Evolutionary conservation across 2,888 invertebrate species (phyloP).

Genomic region (Phaedon cochleariae): DNA sequence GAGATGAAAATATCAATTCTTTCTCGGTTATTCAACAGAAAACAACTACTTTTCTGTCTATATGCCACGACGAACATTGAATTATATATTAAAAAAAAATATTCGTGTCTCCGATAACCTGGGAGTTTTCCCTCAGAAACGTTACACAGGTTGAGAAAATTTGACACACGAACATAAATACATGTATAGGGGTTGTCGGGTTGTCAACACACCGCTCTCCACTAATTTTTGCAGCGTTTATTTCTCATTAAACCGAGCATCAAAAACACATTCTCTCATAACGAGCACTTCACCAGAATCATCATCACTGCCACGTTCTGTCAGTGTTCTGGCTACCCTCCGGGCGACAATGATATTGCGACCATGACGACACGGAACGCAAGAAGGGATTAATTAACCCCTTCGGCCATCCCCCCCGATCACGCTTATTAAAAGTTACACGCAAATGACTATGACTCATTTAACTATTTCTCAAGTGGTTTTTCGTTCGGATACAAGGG

Average conservation of each 20-base stretch:
- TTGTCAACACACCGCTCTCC: background rate
- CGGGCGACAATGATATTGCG: conserved; percentile 57
- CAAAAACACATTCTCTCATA: background rate
- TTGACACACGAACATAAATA: too few relatives aligned
- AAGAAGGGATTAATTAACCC: conserved; percentile 62
- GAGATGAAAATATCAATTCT: too few relatives aligned
- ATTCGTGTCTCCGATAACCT: too few relatives aligned
- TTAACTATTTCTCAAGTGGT: conserved; percentile 52
- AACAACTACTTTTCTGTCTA: too few relatives aligned
- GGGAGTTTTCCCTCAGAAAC: too few relatives aligned
- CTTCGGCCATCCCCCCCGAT: conserved; percentile 51
- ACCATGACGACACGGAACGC: conserved; percentile 56
- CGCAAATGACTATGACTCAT: conserved; percentile 58
- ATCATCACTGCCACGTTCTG: too few relatives aligned
- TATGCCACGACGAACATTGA: too few relatives aligned
- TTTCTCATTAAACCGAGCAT: background rate
- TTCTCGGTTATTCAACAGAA: too few relatives aligned
- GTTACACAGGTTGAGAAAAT: too few relatives aligned
- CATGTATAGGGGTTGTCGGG: background rate
- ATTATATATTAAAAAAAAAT: too few relatives aligned
- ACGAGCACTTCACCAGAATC: background rate
- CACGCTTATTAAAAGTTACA: conserved; percentile 57
- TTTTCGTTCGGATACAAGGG: conserved; percentile 20
- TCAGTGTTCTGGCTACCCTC: too few relatives aligned
- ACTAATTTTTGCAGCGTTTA: conserved; percentile 2